Conservation (phyloP, 2,113 vertebrate species). For the Scopus umbretta region DNA sequence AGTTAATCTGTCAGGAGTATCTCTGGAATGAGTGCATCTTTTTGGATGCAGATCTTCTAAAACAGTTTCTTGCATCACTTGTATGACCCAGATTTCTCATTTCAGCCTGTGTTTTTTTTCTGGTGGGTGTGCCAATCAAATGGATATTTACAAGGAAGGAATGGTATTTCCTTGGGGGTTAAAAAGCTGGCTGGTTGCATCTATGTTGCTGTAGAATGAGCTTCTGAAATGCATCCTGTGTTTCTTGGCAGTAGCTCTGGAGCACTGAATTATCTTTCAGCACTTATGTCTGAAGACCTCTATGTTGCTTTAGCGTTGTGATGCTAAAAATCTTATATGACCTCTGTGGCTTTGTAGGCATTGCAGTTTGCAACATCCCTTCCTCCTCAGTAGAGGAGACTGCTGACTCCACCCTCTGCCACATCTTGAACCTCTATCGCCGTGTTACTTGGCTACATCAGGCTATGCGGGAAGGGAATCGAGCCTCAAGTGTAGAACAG, state of each 20-base stretch:
- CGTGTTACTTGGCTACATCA: slow-evolving; percentile 91
- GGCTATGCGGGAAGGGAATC: slow-evolving; percentile 86
- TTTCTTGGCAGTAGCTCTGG: background rate
- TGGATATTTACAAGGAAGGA: background rate
- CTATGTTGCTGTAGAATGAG: background rate
- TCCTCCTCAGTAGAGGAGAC: slow-evolving; percentile 89
- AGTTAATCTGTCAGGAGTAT: background rate
- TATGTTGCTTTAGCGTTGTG: background rate
- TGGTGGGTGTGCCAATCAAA: background rate
- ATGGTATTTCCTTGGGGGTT: background rate
- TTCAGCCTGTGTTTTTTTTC: background rate
- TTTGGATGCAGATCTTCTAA: background rate
- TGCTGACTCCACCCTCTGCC: slow-evolving; percentile 87
- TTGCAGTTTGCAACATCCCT: slow-evolving; percentile 88
- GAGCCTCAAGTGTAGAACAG: slow-evolving; percentile 85
- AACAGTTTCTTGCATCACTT: background rate
- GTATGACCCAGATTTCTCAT: background rate
- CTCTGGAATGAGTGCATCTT: background rate
- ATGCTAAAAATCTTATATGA: background rate
- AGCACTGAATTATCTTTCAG: background rate
- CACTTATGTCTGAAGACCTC: background rate
- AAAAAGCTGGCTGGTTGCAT: background rate
- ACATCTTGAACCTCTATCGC: slow-evolving; percentile 89
- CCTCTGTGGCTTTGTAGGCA: slow-evolving; percentile 69
- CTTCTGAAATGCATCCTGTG: background rate